These are phyloP conservation scores for Nannoperca australis DNA, from an alignment of 2,797 vertebrate genomes.

Conservation along the genomic window DNA sequence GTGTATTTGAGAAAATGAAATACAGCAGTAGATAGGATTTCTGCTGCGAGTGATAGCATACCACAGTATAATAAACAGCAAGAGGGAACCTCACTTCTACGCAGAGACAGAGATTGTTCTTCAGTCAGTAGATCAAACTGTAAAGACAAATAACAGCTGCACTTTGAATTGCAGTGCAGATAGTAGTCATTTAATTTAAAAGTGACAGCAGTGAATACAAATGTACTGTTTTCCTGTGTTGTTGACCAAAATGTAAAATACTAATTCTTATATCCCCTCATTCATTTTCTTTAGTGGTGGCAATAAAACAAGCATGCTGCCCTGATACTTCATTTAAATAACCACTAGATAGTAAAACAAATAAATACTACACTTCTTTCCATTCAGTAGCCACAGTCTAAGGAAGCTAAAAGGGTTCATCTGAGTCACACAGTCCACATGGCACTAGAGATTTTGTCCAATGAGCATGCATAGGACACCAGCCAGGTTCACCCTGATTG, in stretches of 20 bases:
- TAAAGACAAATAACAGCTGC: conserved; percentile 47
- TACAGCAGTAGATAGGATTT: conserved; percentile 21
- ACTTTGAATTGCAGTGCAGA: conserved; percentile 53
- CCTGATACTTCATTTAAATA: conserved; percentile 40
- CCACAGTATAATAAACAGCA: conserved; percentile 24
- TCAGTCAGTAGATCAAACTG: conserved; percentile 22
- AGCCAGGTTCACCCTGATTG: conserved; percentile 54
- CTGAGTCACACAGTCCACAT: conserved; percentile 65
- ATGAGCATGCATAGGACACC: conserved; percentile 44
- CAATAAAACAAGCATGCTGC: conserved; percentile 48
- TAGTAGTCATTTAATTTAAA: conserved; percentile 65
- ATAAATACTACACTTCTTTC: conserved; percentile 46
- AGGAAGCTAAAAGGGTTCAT: conserved; percentile 55
- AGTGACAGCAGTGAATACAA: conserved; percentile 61
- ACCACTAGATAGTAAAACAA: conserved; percentile 44
- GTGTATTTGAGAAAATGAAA: conserved; percentile 27
- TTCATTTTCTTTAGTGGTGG: conserved; percentile 27
- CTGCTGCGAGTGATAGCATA: neutral
- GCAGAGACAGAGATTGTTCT: conserved; percentile 8
- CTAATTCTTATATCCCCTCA: conserved; percentile 23
- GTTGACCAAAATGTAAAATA: conserved; percentile 43
- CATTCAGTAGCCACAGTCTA: conserved; percentile 48
- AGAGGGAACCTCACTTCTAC: conserved; percentile 22
- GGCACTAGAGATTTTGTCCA: conserved; percentile 75
- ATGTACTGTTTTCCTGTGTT: conserved; percentile 36